Conservation (phyloP, 1,140 invertebrate species). For the Matsumurasca onukii region DNA sequence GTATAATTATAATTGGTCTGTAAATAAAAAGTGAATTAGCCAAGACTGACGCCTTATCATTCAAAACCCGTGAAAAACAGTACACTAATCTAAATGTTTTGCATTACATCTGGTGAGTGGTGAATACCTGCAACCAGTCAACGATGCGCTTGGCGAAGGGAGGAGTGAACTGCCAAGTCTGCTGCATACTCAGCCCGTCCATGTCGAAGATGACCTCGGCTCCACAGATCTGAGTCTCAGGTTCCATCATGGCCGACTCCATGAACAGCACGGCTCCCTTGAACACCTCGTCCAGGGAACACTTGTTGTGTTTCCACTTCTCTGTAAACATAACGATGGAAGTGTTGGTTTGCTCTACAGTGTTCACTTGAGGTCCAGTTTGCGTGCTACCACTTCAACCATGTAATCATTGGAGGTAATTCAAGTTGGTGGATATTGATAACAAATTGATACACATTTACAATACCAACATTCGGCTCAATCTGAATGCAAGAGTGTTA, state of each 20-base stretch:
- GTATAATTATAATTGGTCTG: too few relatives aligned
- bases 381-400: background rate
- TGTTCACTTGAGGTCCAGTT: background rate
- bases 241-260: conserved; percentile 78
- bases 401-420: too few relatives aligned
- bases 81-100: too few relatives aligned
- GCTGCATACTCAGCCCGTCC: conserved; percentile 75
- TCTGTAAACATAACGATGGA: conserved; percentile 54
- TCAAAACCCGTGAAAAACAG: too few relatives aligned
- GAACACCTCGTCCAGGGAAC: conserved; percentile 75
- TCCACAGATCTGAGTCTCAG: conserved; percentile 71
- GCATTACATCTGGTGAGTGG: too few relatives aligned
- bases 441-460: too few relatives aligned
- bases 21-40: too few relatives aligned
- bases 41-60: too few relatives aligned
- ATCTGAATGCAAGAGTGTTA: too few relatives aligned
- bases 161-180: conserved; percentile 81
- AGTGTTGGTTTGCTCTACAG: too few relatives aligned
- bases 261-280: conserved; percentile 78
- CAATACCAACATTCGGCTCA: too few relatives aligned
- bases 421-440: too few relatives aligned
- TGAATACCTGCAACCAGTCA: conserved; percentile 76
- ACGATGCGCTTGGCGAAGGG: conserved; percentile 79
- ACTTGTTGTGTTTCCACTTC: conserved; percentile 82
- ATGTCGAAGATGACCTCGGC: conserved; percentile 81